phyloP scores from a whole-genome alignment of 2,888 invertebrate genomes.

The Tolmerus cingulatus region DNA sequence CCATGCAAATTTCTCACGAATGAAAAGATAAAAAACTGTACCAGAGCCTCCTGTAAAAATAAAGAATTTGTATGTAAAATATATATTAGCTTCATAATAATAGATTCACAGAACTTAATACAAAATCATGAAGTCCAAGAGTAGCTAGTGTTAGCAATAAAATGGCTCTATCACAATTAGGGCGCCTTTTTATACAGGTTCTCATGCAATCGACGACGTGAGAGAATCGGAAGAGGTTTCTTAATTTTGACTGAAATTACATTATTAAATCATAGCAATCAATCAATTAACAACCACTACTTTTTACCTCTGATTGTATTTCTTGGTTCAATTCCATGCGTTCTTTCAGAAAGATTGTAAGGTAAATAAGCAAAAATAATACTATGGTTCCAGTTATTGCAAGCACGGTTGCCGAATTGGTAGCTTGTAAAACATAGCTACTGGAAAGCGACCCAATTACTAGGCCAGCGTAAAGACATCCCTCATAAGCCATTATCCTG shows the following conservation, averaged over 20 bases:
- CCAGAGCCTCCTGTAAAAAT: constrained; percentile 56
- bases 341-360: constrained; percentile 58
- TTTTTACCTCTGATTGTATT: constrained; percentile 20
- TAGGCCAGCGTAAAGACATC: constrained; percentile 69
- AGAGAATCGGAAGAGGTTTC: constrained; percentile 59
- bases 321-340: constrained; percentile 55
- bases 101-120: constrained; percentile 54
- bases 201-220: constrained; percentile 58
- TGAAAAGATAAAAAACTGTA: constrained; percentile 66
- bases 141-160: constrained; percentile 60
- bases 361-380: constrained; percentile 55
- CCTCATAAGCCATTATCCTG: constrained; percentile 73
- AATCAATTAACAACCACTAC: not conserved
- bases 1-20: constrained; percentile 60
- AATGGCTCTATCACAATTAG: constrained; percentile 59
- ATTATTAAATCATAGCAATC: not conserved
- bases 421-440: constrained; percentile 67
- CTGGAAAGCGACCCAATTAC: constrained; percentile 71
- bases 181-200: constrained; percentile 58
- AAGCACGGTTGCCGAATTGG: constrained; percentile 57
- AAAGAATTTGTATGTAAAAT: not conserved
- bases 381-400: constrained; percentile 54
- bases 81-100: not conserved
- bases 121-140: constrained; percentile 58
- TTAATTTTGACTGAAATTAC: constrained; percentile 55